Base-by-base conservation (phyloP, 2,888 invertebrate genomes). In the Elegia similella region DNA sequence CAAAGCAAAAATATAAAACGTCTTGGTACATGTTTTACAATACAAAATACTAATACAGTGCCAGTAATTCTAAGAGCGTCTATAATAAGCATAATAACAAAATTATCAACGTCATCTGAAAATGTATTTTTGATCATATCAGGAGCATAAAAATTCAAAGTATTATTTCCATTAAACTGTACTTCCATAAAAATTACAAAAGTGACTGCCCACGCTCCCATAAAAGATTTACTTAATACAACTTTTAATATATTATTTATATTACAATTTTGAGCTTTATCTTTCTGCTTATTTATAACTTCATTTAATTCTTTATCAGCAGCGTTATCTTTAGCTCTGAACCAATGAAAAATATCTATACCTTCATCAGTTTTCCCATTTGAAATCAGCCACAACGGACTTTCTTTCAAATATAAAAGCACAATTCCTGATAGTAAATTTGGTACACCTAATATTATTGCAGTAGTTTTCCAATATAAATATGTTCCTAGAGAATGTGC, bases 331-430 rank as follows among this genome's bases (percentile, higher is more conserved):
- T 65, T 67, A 0, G 82, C 83, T 59, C 84, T 74, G 43, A 80
- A 83, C 64, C 65, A 61, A 63, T 62, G 72, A 42, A 74, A 84
- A 1, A 72, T 61, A 30, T 70, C 60, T 6, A 69, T 64, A 0
- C 82, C 84, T 61, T 74, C 68, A 2, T 76, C 69, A 0, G 58
- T 64, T 58, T 65, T 76, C 0, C 78, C 80, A 64, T 80, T 80
- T 2, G 72, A 63, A 23, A 84, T 68, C 23, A 84, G 59, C 84
- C 84, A 84, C 6, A 82, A 50, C 0, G 84, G 84, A 30, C 82
- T 84, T 66, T 84, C 84, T 69, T 76, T 77, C 32, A 82, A 60
- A 54, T 69, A 67, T 5, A 79, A 1, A 0, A 80, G 43, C 7
- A 75, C 56, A 0, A 62, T 7, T n/a, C 74, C 66, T 43, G 74